Base-by-base conservation (phyloP, 1,140 invertebrate species). In the Habropoda laboriosa region DNA sequence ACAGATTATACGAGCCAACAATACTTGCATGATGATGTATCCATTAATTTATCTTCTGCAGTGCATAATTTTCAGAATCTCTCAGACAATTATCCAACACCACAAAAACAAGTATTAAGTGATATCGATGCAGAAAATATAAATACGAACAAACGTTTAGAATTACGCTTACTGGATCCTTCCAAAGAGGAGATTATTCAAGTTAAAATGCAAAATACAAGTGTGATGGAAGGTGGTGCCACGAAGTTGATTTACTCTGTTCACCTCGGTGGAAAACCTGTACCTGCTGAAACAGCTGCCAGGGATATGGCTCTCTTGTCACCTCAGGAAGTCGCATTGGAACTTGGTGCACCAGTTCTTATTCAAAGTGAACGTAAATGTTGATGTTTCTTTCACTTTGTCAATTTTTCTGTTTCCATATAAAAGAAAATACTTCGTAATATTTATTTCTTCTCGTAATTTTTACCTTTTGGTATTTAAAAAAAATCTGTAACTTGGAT, bases 361-460 rank as follows among this genome's bases (percentile, higher is more conserved):
- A 96, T 96, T 76, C 97, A 97, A 92, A 96, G 96, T 66, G 96
- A 97, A 94, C 96, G 96, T 97, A 93, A 95, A 95, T 91, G 35
- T 49, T 5, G 4, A 2, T 30, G 6, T 30, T 42, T 57, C 60
- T 67, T 27, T 55, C 13, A 30, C 21, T 66, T 67, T 47, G 18
- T 55, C 55, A 58, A 10, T 32, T 42, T 60, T 45, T 45, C 16
- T 45, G 3, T 12, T 55, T n/a, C n/a, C 12, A 30, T 21, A 2
- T 38, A 63, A 63, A 21, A n/a, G 38, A 27, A 13, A 35, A 27
- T 55, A 64, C 24, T 21, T 40, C 21, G 7, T 47, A 53, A 67
- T 68, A 38, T 64, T 55, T 49, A 49, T 67, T 49, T 76, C 38
- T 70, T 21, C 21, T 16, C n/a, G n/a, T n/a, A n/a, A n/a, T 27